Base-by-base conservation (phyloP, 2,888 invertebrate species). In the Campopleginae sp. region DNA sequence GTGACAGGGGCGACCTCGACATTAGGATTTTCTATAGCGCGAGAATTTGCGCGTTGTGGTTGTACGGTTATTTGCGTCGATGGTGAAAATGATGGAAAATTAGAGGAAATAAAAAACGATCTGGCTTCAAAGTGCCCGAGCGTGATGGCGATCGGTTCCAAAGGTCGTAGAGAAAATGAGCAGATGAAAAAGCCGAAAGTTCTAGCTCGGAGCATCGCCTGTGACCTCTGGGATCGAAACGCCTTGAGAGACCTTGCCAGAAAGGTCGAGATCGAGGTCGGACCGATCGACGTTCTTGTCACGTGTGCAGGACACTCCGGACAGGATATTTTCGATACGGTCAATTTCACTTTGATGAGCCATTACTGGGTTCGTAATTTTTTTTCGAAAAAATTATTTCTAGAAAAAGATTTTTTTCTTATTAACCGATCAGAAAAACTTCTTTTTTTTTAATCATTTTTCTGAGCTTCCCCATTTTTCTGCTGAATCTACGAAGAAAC, bases 31-130 rank as follows among this genome's bases (percentile, higher is more conserved):
- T 89, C 86, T 0, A 83, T 93, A 14, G 92, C 90, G 14, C 89
- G 91, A 17, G 92, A 92, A 86, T 93, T 93, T 75, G 90, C 89
- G 0, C 89, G 82, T 19, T 86, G 77, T 44, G 92, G 93, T 23
- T 93, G 93, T 70, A 89, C 90, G 71, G 89, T 93, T 31, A 85
- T 93, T 33, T 92, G 92, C 74, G 87, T 93, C 14, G 93, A 93
- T 83, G 80, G 86, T 17, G 88, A 90, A 63, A 84, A 86, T 1
- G 48, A 46, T 10, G 80, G 84, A 71, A 86, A 79, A 0, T 88
- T 90, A 44, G 79, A 89, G 54, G 85, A 88, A 65, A 87, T 88
- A 8, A 89, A 86, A 2, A 46, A 46, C 8, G 74, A 86, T 17
- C 51, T 93, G 5, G 72, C 76, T 6, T 63, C 81, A n/a, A 80